Percentiles rank a stretch among this genome's conserved stretches.
Conservation (phyloP, 2,888 invertebrate species). For the Tenthredo distinguenda region DNA sequence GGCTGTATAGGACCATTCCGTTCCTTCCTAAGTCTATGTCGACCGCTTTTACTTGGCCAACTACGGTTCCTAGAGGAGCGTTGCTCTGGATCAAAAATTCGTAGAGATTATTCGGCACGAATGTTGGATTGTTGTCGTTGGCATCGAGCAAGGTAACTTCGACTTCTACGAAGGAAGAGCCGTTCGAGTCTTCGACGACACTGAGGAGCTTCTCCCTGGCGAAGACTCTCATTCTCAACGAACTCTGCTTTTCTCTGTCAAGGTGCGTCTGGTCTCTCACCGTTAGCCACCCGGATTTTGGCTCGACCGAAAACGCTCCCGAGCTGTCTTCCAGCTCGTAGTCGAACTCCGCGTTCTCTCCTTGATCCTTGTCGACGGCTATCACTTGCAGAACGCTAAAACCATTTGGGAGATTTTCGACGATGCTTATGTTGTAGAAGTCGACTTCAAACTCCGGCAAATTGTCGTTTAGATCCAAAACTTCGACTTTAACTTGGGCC, state of each 20-base stretch:
- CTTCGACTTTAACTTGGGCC: conserved; percentile 87
- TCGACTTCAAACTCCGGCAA: conserved; percentile 93
- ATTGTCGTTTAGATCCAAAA: conserved; percentile 91
- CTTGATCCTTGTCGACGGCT: conserved; percentile 90
- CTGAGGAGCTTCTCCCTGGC: conserved; percentile 89
- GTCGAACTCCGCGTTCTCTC: conserved; percentile 91
- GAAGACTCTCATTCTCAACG: conserved; percentile 87
- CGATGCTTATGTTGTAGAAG: conserved; percentile 94
- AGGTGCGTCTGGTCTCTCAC: conserved; percentile 88
- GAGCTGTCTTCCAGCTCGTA: conserved; percentile 88
- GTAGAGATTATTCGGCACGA: conserved; percentile 91
- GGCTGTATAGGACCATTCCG: conserved; percentile 87
- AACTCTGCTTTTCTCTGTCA: conserved; percentile 88
- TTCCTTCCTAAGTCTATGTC: conserved; percentile 91
- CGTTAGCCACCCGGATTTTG: conserved; percentile 91
- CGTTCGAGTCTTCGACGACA: conserved; percentile 78
- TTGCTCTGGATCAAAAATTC: conserved; percentile 87
- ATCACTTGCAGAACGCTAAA: conserved; percentile 86
- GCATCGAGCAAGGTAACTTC: conserved; percentile 92
- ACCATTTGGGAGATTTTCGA: conserved; percentile 93
- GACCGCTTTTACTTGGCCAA: conserved; percentile 89
- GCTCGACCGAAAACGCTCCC: conserved; percentile 90
- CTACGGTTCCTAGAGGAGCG: conserved; percentile 84
- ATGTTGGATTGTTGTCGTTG: conserved; percentile 94
- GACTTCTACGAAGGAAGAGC: conserved; percentile 84